phyloP scores from a whole-genome alignment of 2,113 vertebrate species.

The Mus spicilegus region DNA sequence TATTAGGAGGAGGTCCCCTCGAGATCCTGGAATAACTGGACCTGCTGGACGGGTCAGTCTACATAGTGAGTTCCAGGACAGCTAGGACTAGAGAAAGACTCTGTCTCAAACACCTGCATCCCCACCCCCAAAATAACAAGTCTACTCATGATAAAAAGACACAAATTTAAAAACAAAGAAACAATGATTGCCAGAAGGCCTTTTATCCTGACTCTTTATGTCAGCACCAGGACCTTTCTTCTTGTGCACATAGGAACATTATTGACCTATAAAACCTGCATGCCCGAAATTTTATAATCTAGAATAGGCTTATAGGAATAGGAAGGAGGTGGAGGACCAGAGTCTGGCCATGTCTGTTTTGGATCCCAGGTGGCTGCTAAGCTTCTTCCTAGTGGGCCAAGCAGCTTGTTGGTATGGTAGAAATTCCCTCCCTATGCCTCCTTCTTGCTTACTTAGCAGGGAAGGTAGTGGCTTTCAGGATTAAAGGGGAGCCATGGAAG shows the following conservation, averaged over 20 bases:
- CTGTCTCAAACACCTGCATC: background rate
- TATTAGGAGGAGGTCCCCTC: too few relatives aligned
- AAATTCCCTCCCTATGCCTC: accelerated
- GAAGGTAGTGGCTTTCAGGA: too few relatives aligned
- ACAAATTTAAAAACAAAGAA: background rate
- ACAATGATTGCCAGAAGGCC: background rate
- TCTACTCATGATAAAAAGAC: background rate
- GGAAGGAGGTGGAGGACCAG: background rate
- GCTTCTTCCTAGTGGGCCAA: background rate
- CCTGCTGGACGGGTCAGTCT: too few relatives aligned
- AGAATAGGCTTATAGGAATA: background rate
- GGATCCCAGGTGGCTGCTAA: background rate
- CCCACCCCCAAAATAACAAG: background rate
- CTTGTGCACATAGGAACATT: background rate
- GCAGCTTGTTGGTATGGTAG: background rate
- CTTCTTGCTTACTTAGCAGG: background rate
- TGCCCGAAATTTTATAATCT: background rate
- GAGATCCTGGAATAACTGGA: too few relatives aligned
- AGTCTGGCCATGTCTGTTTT: too few relatives aligned
- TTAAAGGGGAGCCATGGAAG: background rate
- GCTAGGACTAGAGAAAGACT: background rate
- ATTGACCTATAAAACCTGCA: background rate
- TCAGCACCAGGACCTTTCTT: background rate
- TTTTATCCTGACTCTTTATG: background rate
- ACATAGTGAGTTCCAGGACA: background rate